A percentile compares a stretch with the other conserved stretches of the same genome.
Conservation (phyloP, 2,888 invertebrate genomes). For the Acanthosepion esculentum region DNA sequence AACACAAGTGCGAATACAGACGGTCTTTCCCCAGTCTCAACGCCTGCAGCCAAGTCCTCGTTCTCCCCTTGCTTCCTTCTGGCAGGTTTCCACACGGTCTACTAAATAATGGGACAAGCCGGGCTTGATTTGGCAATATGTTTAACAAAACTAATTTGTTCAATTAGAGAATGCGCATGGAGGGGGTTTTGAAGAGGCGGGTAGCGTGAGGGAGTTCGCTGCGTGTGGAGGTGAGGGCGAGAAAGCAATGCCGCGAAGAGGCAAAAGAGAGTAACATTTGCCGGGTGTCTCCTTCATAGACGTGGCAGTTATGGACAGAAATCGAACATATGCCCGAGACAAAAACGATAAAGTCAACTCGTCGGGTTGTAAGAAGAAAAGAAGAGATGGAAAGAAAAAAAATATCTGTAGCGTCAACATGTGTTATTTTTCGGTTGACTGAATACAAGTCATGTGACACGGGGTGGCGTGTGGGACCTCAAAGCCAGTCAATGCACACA, state of each 20-base stretch:
- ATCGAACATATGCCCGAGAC: no score
- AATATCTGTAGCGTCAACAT: no score
- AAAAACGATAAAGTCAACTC: no score
- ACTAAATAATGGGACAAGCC: not conserved
- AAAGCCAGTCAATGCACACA: no score
- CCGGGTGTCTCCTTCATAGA: no score
- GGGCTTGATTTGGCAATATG: not conserved
- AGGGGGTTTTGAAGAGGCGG: not conserved
- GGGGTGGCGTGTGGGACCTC: no score
- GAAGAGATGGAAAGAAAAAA: no score
- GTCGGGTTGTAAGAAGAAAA: no score
- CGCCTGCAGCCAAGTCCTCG: not conserved
- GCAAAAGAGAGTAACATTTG: not conserved
- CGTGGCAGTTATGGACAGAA: no score
- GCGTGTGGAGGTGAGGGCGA: not conserved
- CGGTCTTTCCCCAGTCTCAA: not conserved
- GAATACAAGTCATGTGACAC: no score
- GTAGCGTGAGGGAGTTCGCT: not conserved
- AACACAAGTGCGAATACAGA: not conserved
- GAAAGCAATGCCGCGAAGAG: not conserved
- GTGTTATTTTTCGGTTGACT: no score
- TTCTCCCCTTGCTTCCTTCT: not conserved
- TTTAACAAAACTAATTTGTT: not conserved
- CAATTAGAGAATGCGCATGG: not conserved
- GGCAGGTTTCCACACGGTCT: not conserved